A percentile compares a stretch with the other conserved stretches of the same genome.
phyloP scores from a whole-genome alignment of 2,113 vertebrate genomes.

The Calyptommatus sinebrachiatus region DNA sequence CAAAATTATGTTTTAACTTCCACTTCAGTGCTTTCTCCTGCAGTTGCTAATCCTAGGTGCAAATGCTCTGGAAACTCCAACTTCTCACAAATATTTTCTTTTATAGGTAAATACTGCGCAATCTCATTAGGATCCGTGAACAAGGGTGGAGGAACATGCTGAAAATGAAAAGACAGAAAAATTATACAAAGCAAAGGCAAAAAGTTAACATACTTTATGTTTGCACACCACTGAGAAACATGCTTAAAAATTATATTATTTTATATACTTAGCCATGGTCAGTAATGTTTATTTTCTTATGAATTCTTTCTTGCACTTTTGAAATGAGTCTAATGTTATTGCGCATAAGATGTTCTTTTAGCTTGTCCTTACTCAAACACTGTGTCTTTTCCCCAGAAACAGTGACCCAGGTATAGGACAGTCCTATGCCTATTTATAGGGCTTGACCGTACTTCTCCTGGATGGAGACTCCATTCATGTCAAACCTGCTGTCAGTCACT shows the following conservation, averaged over 20 bases:
- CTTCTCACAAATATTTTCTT: slow-evolving; percentile 86
- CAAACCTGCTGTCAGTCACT: too few relatives aligned
- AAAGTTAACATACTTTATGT: not conserved
- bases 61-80: slow-evolving; percentile 80
- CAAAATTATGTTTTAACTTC: slow-evolving; percentile 55
- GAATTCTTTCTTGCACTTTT: too few relatives aligned
- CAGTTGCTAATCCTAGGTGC: slow-evolving; percentile 49
- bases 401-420: too few relatives aligned
- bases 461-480: too few relatives aligned
- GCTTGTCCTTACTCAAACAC: too few relatives aligned
- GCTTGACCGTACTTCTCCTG: too few relatives aligned
- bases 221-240: not conserved
- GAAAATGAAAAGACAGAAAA: slow-evolving; percentile 46
- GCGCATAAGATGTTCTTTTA: too few relatives aligned
- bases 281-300: too few relatives aligned
- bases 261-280: not conserved
- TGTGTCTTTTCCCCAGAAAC: too few relatives aligned
- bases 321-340: too few relatives aligned
- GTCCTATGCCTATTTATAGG: too few relatives aligned
- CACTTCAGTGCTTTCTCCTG: slow-evolving; percentile 50
- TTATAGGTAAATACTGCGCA: slow-evolving; percentile 86
- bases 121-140: slow-evolving; percentile 97
- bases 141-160: slow-evolving; percentile 84
- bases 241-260: not conserved
- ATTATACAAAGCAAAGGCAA: slow-evolving; percentile 18